These are phyloP conservation scores for Nesogale talazaci DNA, from an alignment of 2,113 vertebrate genomes.

Conservation along the genomic window DNA sequence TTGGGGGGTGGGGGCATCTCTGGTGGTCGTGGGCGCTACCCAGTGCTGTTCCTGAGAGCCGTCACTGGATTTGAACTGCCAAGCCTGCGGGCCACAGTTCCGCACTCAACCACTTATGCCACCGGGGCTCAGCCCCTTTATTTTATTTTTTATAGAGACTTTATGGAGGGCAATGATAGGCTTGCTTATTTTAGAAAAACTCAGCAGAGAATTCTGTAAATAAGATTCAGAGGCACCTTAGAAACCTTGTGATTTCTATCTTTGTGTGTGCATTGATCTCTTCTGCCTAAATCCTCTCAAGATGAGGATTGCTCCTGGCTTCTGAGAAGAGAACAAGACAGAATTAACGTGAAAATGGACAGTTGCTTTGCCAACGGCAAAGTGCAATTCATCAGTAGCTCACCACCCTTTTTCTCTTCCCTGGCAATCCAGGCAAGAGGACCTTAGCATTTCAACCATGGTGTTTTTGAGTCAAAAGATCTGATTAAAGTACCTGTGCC, in stretches of 20 bases:
- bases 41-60: too few species aligned
- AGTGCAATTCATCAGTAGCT: too few species aligned
- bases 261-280: neutral
- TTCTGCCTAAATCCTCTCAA: neutral
- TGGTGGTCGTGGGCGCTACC: too few species aligned
- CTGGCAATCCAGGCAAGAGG: neutral
- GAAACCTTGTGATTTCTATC: neutral
- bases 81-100: too few species aligned
- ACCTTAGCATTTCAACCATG: neutral
- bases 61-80: too few species aligned
- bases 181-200: neutral
- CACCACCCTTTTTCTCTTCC: neutral
- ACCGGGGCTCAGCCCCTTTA: too few species aligned
- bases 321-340: neutral
- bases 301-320: neutral
- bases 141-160: neutral
- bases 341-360: neutral
- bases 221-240: neutral
- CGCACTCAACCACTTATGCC: too few species aligned
- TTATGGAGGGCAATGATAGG: neutral
- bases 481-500: neutral
- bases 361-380: neutral
- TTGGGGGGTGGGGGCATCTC: too few species aligned
- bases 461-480: conserved; percentile 15
- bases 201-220: conserved; percentile 1